Percentiles rank a stretch among this genome's conserved stretches.
Evolutionary conservation across 2,888 invertebrate genomes (phyloP).

Genomic region (Cinara cedri): DNA sequence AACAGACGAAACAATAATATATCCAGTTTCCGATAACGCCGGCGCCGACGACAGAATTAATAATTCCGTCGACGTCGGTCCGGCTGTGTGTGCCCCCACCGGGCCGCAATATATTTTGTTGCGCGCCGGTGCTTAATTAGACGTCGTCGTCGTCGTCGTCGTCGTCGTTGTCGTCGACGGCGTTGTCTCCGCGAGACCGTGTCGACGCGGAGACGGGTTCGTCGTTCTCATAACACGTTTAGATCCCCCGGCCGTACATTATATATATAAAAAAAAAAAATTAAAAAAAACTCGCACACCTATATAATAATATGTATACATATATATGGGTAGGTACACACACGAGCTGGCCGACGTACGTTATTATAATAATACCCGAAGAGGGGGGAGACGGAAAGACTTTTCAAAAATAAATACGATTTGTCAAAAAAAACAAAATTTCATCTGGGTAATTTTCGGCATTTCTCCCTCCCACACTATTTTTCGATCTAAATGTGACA

Average conservation of each 20-base stretch:
- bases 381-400: too few relatives aligned
- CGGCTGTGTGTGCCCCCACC: not conserved
- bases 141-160: constrained; percentile 6
- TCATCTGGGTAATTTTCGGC: too few relatives aligned
- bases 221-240: constrained; percentile 43
- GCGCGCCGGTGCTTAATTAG: constrained; percentile 33
- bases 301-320: too few relatives aligned
- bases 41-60: constrained; percentile 49
- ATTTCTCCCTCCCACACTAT: too few relatives aligned
- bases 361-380: too few relatives aligned
- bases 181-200: too few relatives aligned
- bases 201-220: constrained; percentile 26
- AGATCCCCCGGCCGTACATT: not conserved
- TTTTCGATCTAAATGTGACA: too few relatives aligned
- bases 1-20: not conserved
- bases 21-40: constrained; percentile 53
- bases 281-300: too few relatives aligned
- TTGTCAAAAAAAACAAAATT: too few relatives aligned
- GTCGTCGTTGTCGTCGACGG: not conserved
- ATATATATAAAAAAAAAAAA: too few relatives aligned
- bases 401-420: too few relatives aligned
- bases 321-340: too few relatives aligned
- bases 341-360: not conserved
- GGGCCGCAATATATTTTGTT: not conserved
- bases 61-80: constrained; percentile 2